Evolutionary conservation across 2,888 invertebrate species (phyloP), one percentile per base, ranked within the genome.

Genomic region (Abscondita cerata): DNA sequence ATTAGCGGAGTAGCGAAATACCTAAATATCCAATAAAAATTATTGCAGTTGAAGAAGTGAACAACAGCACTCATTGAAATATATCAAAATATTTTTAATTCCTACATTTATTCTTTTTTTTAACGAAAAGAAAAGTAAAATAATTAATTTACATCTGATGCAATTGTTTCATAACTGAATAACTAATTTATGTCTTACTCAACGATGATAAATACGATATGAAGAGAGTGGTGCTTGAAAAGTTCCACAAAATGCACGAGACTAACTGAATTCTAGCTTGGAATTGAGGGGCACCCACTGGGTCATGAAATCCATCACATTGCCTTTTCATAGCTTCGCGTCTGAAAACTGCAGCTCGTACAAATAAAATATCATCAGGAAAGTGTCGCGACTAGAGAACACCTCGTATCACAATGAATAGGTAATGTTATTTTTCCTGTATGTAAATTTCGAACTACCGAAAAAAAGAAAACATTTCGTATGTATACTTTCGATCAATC

Each of bases 241-340:
- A 38, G 58, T 62, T 58, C 47, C 50, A 55, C 20, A 53, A 59
- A 58, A 61, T 54, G 56, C 62, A 52, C 36, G 58, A 61, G 65
- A 62, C 73, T 77, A 76, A 78, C 78, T 78, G 78, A 78, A 78
- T 78, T 77, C 75, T 68, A 70, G 75, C 70, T 71, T 70, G 71
- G 75, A 76, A 78, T 78, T 78, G 77, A 78, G 75, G 73, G 76
- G 73, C 78, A 78, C 78, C 78, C 68, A 73, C 60, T 78, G 79
- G 73, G 75, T 76, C 77, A 73, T 78, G 75, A 78, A 78, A 78
- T 78, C 77, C 77, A 78, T 78, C 78, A 79, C 78, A 77, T 76
- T 73, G 76, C 70, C 74, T 75, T 77, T 77, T 77, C 78, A 77
- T 76, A 75, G 75, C 74, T 65, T 65, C 60, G 68, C 68, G 69